These are phyloP conservation scores for Mormyrus proboscirostris DNA, from an alignment of 2,797 vertebrate genomes.

Conservation along the genomic window DNA sequence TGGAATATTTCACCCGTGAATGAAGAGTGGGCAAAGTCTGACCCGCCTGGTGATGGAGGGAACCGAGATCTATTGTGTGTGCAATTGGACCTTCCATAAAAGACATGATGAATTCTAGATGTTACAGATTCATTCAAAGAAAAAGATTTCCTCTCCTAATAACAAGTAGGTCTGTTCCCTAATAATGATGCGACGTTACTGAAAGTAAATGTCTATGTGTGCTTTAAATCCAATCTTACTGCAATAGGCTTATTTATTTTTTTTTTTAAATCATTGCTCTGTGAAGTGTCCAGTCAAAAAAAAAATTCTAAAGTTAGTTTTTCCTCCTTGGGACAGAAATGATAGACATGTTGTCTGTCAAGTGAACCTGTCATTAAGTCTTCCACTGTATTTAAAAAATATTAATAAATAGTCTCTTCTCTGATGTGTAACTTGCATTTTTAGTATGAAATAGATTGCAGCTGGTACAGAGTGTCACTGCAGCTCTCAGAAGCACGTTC, in stretches of 20 bases:
- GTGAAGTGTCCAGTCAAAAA: background rate
- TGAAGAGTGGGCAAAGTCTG: background rate
- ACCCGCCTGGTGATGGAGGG: background rate
- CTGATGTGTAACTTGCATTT: background rate
- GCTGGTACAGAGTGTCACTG: background rate
- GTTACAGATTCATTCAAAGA: background rate
- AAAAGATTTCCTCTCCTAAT: background rate
- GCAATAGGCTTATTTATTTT: background rate
- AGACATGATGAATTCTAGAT: background rate
- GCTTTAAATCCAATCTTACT: background rate
- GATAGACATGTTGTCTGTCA: background rate
- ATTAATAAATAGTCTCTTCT: background rate
- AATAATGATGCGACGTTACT: background rate
- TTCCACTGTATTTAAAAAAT: background rate
- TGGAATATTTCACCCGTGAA: background rate
- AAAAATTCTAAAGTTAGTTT: background rate
- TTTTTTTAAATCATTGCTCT: background rate
- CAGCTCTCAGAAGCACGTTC: background rate
- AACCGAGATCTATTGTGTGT: background rate
- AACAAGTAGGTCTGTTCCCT: background rate
- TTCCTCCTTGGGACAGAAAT: background rate
- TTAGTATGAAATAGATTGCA: background rate
- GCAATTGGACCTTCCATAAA: background rate
- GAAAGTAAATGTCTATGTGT: background rate
- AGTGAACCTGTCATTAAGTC: background rate